Base-by-base conservation (phyloP, 2,888 invertebrate species). In the Tridacna gigas region DNA sequence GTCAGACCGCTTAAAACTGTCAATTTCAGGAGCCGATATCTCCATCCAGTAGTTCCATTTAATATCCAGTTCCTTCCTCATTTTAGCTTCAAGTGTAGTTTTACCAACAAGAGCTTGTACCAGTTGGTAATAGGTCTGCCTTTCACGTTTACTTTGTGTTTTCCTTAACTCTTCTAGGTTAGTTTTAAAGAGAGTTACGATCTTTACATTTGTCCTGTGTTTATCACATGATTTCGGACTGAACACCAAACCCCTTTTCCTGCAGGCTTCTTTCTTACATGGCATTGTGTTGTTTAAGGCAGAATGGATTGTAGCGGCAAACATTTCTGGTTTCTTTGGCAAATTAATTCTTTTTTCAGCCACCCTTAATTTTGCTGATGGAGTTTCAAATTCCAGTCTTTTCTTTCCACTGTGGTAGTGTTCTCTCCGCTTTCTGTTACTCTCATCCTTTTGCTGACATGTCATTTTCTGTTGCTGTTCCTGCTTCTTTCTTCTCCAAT, bases 231-330 rank as follows among this genome's bases (percentile, higher is more conserved):
- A n/a, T n/a, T n/a, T n/a, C n/a, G n/a, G n/a, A 56, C 48, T 71
- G 51, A 71, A 71, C 18, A 48, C 48, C 37, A 48, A 47, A 18
- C 71, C 71, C 37, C 37, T 71, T 71, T 71, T 71, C 18, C 71
- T 26, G 48, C 71, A 71, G 47, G 71, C 71, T 37, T 71, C 71
- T 45, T 71, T 71, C 28, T 71, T 71, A 18, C 47, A 47, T 48
- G 71, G 71, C 18, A 15, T 71, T n/a, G 47, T 71, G 71, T 71
- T 71, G 71, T 71, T 48, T 71, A 71, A 71, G 37, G 71, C 71
- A 37, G 71, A 26, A 71, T 47, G 48, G 37, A 45, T 71, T 48
- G 47, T 71, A 71, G 71, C 71, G 45, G 71, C 71, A 69, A 69
- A 71, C 71, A 71, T 71, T 71, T 71, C 71, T 28, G 71, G 48